phyloP scores from a whole-genome alignment of 2,797 vertebrate species.

The Gobio occitaniae region DNA sequence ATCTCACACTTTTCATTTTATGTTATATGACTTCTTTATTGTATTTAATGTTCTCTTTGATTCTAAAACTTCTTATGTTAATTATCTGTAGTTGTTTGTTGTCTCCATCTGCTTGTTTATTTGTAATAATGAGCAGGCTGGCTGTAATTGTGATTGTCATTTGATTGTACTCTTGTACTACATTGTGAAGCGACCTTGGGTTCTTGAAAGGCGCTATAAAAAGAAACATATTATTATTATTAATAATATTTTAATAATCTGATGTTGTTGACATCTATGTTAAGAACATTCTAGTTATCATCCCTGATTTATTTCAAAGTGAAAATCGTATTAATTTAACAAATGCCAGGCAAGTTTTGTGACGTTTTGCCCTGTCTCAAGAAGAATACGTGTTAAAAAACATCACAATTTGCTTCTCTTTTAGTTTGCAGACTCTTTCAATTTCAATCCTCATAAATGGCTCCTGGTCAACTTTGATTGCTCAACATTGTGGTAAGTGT shows the following conservation, averaged over 20 bases:
- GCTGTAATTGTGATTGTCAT: no score
- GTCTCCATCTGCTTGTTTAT: no score
- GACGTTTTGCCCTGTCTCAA: background rate
- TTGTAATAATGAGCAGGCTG: no score
- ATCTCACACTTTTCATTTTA: no score
- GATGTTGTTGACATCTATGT: background rate
- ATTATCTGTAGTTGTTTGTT: no score
- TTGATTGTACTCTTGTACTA: no score
- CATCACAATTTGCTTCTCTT: background rate
- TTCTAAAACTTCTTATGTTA: no score
- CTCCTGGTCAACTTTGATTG: constrained; percentile 97
- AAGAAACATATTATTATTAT: no score
- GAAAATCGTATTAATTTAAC: background rate
- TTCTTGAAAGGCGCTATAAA: no score
- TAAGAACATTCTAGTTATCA: background rate
- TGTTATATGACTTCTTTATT: no score
- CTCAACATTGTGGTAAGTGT: constrained; percentile 93
- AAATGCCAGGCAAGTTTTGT: background rate
- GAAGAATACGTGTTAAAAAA: background rate
- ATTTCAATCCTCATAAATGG: constrained; percentile 98
- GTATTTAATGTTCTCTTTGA: no score
- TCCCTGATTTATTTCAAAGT: background rate
- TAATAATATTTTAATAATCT: background rate
- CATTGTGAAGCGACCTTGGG: no score
- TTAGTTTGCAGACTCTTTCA: constrained; percentile 96